Base-by-base conservation (phyloP, 2,113 vertebrate species). In the Carassius auratus region DNA sequence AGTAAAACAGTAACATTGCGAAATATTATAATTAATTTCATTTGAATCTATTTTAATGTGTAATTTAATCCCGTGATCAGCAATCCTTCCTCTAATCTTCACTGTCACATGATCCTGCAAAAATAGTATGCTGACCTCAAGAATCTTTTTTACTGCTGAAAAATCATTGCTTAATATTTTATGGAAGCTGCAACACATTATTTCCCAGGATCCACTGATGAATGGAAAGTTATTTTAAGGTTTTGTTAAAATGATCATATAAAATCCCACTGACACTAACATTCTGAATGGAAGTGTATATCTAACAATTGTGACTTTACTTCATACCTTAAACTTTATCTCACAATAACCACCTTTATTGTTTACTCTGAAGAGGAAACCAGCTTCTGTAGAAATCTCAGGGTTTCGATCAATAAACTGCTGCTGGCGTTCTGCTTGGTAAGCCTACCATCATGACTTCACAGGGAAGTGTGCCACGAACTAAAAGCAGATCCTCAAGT, bases 391-490 rank as follows among this genome's bases (percentile, higher is more conserved):
- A 48, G 38, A 48, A 48, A 23, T 48, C 12, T 3, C 42, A 48
- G 42, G 59, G n/a, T 48, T 68, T 21, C 13, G 17, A 69, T 81
- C 42, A 81, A 68, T 81, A 52, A 68, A 55, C 23, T 55, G 48
- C 48, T 52, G 48, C 14, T 76, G 74, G 48, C 71, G 55, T 76
- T 33, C 74, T 76, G 74, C 48, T 76, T 76, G 45, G 15, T 76
- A 76, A 76, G 17, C 38, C 38, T 64, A 80, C 17, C 17, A 52
- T 68, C 62, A 33, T 17, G 10, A 33, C 23, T 69, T 45, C 23
- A 81, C 62, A 68, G 1, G 78, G 36, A 62, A 64, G 30, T 48
- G 36, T 81, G 38, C n/a, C 13, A 42, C 23, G 21, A 9, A 62
- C 36, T 6, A 64, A 64, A 80, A 52, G 7, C n/a, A 62, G n/a